These are phyloP conservation scores for Ceratina calcarata DNA, from an alignment of 1,140 invertebrate genomes.

Conservation along the genomic window DNA sequence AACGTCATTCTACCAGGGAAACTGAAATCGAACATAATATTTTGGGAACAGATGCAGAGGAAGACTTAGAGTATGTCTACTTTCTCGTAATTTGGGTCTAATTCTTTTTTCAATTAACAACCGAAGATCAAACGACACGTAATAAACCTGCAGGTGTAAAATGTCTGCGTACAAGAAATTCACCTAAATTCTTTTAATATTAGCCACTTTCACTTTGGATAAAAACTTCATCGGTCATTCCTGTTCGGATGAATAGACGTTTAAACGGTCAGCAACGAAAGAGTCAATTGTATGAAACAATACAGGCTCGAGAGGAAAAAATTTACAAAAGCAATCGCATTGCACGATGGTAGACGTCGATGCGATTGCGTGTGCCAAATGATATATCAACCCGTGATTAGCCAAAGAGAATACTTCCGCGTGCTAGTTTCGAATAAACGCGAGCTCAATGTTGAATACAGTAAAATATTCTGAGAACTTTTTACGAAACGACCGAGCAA, in stretches of 20 bases:
- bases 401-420: constrained; percentile 57
- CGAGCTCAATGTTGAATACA: not conserved
- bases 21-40: constrained; percentile 75
- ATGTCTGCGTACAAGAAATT: not conserved
- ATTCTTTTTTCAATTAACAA: not conserved
- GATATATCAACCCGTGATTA: constrained; percentile 48
- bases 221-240: no score
- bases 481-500: not conserved
- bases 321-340: constrained; percentile 8
- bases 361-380: constrained; percentile 62
- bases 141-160: not conserved
- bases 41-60: constrained; percentile 75
- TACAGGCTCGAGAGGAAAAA: constrained; percentile 9
- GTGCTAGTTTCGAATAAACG: not conserved
- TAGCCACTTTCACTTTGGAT: no score
- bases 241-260: no score
- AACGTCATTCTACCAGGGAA: constrained; percentile 69
- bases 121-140: no score
- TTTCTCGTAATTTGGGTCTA: not conserved
- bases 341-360: not conserved
- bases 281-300: constrained; percentile 22
- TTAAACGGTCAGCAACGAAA: not conserved
- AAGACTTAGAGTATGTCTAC: constrained; percentile 50
- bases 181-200: no score
- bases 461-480: not conserved